Percentiles rank a stretch among this genome's conserved stretches.
These are phyloP conservation scores for Callospermophilus lateralis DNA, from an alignment of 2,113 vertebrate genomes.

Conservation along the genomic window DNA sequence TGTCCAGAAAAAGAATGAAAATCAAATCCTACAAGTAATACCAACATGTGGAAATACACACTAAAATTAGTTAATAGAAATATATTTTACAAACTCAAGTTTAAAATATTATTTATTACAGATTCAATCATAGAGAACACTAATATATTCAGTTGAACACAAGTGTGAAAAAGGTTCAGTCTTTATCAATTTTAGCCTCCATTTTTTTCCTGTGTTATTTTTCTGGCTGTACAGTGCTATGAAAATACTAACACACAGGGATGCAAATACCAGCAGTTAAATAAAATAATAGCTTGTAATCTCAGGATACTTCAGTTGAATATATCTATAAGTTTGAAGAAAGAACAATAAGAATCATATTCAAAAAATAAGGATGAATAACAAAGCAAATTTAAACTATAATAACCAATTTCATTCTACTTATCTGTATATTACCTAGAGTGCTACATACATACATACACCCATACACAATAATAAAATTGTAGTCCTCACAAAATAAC, in stretches of 20 bases:
- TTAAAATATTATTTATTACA: slow-evolving; percentile 3
- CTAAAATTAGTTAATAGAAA: slow-evolving; percentile 16
- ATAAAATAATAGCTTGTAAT: slow-evolving; percentile 39
- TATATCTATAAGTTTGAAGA: background rate
- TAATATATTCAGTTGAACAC: background rate
- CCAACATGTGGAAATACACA: background rate
- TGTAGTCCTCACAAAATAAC: background rate
- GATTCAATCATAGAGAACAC: background rate
- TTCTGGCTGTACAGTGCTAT: background rate
- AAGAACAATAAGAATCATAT: slow-evolving; percentile 14
- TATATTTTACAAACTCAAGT: background rate
- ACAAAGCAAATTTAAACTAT: slow-evolving; percentile 31
- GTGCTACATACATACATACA: background rate
- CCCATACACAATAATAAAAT: background rate
- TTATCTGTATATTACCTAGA: background rate
- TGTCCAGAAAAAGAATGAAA: background rate
- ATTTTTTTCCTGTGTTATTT: background rate
- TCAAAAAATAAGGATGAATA: slow-evolving; percentile 36
- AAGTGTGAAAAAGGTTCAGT: slow-evolving; percentile 1
- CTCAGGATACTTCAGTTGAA: background rate
- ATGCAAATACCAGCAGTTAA: background rate
- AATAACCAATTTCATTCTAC: background rate
- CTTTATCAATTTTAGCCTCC: background rate
- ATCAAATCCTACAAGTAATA: background rate
- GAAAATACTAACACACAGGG: background rate